Percentiles rank a stretch among this genome's conserved stretches.
Conservation (phyloP, 2,113 vertebrate species). For the Heteronetta atricapilla region DNA sequence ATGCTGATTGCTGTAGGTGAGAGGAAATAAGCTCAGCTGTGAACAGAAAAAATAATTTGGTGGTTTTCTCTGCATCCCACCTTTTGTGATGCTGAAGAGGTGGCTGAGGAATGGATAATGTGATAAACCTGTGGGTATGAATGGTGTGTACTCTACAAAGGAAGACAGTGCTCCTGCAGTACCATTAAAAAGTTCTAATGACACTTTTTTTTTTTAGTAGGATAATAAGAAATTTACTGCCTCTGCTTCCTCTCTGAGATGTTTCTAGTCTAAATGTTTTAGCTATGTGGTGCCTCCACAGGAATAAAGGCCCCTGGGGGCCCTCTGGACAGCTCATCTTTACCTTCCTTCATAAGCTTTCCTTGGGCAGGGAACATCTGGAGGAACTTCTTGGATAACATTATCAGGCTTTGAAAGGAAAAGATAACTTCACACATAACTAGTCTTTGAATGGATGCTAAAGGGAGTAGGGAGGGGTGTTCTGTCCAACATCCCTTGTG, state of each 20-base stretch:
- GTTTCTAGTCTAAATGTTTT: neutral
- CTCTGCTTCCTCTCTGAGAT: neutral
- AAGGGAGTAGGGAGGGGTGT: neutral
- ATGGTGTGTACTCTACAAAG: neutral
- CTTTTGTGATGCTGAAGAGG: neutral
- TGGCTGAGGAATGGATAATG: neutral
- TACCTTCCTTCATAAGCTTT: neutral
- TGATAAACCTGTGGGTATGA: neutral
- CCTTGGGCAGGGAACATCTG: neutral
- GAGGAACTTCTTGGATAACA: neutral
- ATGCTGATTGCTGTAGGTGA: neutral
- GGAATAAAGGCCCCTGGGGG: neutral
- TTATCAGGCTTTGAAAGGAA: neutral
- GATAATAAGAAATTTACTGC: neutral
- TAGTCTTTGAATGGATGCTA: neutral
- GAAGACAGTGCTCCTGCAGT: neutral
- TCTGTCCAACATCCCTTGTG: neutral
- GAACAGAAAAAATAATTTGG: neutral
- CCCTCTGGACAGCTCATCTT: neutral
- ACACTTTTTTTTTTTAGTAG: neutral
- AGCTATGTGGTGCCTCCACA: neutral
- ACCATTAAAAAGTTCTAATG: neutral
- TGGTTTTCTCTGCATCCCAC: neutral
- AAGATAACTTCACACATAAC: neutral
- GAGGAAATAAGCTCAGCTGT: neutral